Percentiles rank a stretch among this genome's conserved stretches.
These are phyloP conservation scores for Aphodius granarius DNA, from an alignment of 2,888 invertebrate genomes.

Conservation along the genomic window DNA sequence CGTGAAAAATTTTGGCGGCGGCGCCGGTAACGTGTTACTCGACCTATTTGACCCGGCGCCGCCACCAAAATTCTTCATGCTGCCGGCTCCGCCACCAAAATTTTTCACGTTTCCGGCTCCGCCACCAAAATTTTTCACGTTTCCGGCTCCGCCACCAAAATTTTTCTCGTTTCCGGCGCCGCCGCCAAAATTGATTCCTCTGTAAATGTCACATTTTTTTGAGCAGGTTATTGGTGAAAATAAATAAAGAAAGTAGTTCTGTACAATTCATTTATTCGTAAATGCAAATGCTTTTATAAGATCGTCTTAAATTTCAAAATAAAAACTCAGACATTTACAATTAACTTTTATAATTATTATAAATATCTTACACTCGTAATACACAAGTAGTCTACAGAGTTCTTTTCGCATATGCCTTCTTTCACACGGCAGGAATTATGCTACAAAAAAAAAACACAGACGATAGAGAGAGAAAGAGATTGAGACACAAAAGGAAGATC, in stretches of 20 bases:
- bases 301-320: slow-evolving; percentile 13
- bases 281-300: not conserved
- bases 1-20: no score
- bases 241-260: not conserved
- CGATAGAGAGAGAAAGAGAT: slow-evolving; percentile 24
- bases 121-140: no score
- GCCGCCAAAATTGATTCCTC: no score
- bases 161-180: no score
- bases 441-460: slow-evolving; percentile 43
- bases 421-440: slow-evolving; percentile 50
- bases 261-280: not conserved
- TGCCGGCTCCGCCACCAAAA: no score
- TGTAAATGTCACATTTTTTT: no score
- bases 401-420: slow-evolving; percentile 42
- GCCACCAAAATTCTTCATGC: no score
- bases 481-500: slow-evolving; percentile 24
- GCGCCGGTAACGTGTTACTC: no score
- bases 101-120: no score
- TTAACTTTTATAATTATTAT: slow-evolving; percentile 57
- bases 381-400: slow-evolving; percentile 50
- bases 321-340: slow-evolving; percentile 50
- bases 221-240: no score
- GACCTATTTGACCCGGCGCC: no score
- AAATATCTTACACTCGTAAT: slow-evolving; percentile 58
- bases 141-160: no score